Conservation (phyloP, 2,888 invertebrate genomes). For the Pandemis corylana region DNA sequence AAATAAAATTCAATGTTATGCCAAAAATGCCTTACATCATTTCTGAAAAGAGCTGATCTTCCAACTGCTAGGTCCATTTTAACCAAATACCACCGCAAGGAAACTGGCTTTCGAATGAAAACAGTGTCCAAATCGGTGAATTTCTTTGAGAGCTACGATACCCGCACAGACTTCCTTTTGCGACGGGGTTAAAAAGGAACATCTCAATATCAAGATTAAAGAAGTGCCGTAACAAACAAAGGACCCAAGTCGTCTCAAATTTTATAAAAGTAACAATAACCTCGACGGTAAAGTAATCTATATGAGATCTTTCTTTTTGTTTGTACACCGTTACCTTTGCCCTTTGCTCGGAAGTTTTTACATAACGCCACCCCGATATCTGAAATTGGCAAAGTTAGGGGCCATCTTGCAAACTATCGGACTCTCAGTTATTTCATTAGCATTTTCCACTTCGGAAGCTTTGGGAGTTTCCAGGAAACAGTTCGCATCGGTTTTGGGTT, state of each 20-base stretch:
- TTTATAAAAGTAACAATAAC: not conserved
- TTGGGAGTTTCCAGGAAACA: not conserved
- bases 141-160: too few species aligned
- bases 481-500: not conserved
- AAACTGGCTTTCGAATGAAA: too few species aligned
- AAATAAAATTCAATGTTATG: too few species aligned
- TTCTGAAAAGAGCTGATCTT: too few species aligned
- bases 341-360: conserved; percentile 3
- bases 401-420: conserved; percentile 15
- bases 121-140: too few species aligned
- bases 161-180: too few species aligned
- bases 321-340: not conserved
- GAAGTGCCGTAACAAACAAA: not conserved
- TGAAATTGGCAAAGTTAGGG: conserved; percentile 18
- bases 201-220: not conserved
- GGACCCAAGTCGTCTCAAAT: not conserved
- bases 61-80: too few species aligned
- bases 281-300: not conserved
- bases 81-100: too few species aligned
- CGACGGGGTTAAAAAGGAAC: not conserved
- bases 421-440: conserved; percentile 15
- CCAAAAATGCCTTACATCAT: too few species aligned
- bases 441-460: not conserved
- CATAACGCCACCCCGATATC: conserved; percentile 11
- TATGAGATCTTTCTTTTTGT: conserved; percentile 9